Base-by-base conservation (phyloP, 2,797 vertebrate genomes). In the Sparidentex hasta region DNA sequence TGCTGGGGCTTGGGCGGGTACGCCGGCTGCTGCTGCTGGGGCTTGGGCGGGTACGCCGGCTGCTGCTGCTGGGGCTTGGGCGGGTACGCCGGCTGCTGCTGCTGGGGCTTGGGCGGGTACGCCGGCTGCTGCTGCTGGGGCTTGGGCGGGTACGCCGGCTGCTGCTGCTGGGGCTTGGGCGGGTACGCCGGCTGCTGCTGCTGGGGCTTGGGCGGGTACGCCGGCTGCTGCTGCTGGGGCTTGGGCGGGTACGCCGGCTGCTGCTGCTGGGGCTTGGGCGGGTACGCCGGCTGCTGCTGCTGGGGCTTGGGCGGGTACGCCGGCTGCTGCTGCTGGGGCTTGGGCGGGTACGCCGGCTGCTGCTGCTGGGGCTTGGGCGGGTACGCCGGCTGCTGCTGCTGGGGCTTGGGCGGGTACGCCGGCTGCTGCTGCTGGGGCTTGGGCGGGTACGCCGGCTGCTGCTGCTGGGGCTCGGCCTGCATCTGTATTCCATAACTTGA, bases 401-500 rank as follows among this genome's bases (percentile, higher is more conserved):
- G 54, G 21, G 33, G 46, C 20, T 55, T 16, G 1, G 16, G 17
- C 20, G n/a, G 51, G 5, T 18, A 33, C 5, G 29, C 21, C 1
- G 46, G 21, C 38, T 3, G 47, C 20, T 59, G 21, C 38, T 3
- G 47, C 20, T 59, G 55, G 2, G 55, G 55, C 43, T 21, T 44
- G n/a, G 20, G 0, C 2, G 4, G 64, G n/a, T 55, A 48, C 16
- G 3, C 14, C 2, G 8, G 18, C n/a, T 20, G 57, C 50, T 57
- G 18, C n/a, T 20, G 57, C 50, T 57, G 50, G 17, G 57, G 59
- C 14, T 46, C 16, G 44, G 18, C 17, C 33, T 16, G 3, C n/a
- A 64, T 52, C 3, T 14, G 2, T 41, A 57, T 43, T 47, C 21
- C 72, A 5, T 2, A 0, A 44, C 63, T 63, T 68, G 76, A 83